Evolutionary conservation across 1,140 invertebrate genomes (phyloP), one percentile per base, ranked within the genome.

Genomic region (Tetramorium parvispinum): DNA sequence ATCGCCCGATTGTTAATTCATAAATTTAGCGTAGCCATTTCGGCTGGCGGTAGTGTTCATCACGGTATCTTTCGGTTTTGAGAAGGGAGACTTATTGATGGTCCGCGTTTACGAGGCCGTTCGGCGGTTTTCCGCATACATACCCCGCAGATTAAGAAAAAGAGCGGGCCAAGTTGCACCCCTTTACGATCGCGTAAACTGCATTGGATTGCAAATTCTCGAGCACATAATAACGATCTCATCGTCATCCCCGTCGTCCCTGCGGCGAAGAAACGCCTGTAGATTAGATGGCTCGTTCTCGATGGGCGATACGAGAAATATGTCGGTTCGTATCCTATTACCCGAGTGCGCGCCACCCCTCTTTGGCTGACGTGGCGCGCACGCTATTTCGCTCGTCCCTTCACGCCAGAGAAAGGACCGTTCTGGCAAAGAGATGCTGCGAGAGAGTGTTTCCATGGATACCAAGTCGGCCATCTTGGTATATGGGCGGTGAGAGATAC

Each of bases 201-300:
- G n/a, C 55, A 68, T 71, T 86, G 40, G 79, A 91, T 89, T 91
- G 87, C 89, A 91, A 92, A 92, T 92, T 91, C 85, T 78, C 85
- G 68, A 73, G 73, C 46, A 59, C 55, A 71, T 53, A 70, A 77
- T 89, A 71, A 86, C 75, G 75, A 83, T 70, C 76, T 78, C 83
- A 55, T 83, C 88, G 82, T 87, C 75, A 81, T 37, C 18, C 32
- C 18, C 66, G 21, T 46, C 83, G 53, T 65, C 51, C 24, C 13
- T 40, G 27, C 1, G 32, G 1, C n/a, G 1, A 70, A 59, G 24
- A 75, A 65, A 59, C 49, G 21, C 6, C 40, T 66, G 46, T 73
- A 66, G 61, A 85, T 85, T 85, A 75, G n/a, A 59, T 49, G 70
- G 55, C 63, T 37, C 16, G 49, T 71, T 65, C 32, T 32, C 57